Evolutionary conservation across 2,113 vertebrate genomes (phyloP), one percentile per base, ranked within the genome.

Genomic region (Oceanodroma tethys): DNA sequence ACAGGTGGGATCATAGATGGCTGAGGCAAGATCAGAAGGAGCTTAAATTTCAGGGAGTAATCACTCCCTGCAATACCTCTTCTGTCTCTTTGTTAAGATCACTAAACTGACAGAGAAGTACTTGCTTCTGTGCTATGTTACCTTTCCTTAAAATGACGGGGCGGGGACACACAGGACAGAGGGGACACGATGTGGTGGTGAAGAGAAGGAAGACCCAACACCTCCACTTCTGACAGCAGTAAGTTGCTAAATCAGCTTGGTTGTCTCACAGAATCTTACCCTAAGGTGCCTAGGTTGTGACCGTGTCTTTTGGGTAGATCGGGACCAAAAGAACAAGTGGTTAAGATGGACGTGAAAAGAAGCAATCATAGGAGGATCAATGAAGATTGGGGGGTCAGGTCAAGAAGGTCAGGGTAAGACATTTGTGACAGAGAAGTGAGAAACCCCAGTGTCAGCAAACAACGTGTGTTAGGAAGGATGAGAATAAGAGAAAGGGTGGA

Each of bases 11-110:
- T 87, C 59, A 53, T 59, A 89, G 68, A 84, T 84, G 59, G 48
- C 63, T 81, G 70, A 70, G 66, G 63, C 20, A 71, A 85, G 81
- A 75, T 89, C 78, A 79, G 70, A 56, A 93, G 42, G 25, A 89
- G 84, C 43, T 95, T 94, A n/a, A 70, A 87, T 95, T 95, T 96
- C 87, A 94, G 73, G 63, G 43, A 93, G 17, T 42, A 67, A 63
- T 93, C 52, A 65, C 38, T 78, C 38, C 26, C 17, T 63, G 72
- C 40, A 86, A 13, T 71, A 47, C 8, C 19, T 85, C 66, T 90
- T 91, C 88, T 65, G 66, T 62, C 62, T 91, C 43, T 74, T 45
- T 62, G n/a, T 86, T 89, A 52, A 47, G 32, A 52, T 81, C 32
- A 62, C 29, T 52, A 45, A 87, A 75, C 17, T 71, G 60, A 52